Evolutionary conservation across 2,888 invertebrate genomes (phyloP).

Genomic region (Keiferia lycopersicella): DNA sequence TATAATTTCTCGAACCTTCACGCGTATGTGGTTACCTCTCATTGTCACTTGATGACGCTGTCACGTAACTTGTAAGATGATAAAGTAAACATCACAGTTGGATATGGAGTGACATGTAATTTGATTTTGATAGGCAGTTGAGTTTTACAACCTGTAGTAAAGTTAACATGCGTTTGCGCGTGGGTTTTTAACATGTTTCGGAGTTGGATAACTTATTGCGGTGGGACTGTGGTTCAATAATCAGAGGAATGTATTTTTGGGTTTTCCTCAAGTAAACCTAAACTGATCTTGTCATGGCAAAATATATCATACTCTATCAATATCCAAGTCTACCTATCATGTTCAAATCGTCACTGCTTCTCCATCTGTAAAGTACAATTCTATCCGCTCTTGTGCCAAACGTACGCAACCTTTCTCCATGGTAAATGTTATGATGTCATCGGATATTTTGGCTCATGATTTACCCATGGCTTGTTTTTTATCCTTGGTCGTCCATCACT

Average conservation of each 20-base stretch:
- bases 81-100: slow-evolving; percentile 32
- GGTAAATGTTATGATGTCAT: too few species aligned
- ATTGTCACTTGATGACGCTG: slow-evolving; percentile 39
- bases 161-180: slow-evolving; percentile 4
- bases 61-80: slow-evolving; percentile 40
- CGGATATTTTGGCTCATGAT: not conserved
- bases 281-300: too few species aligned
- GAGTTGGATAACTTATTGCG: not conserved
- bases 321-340: too few species aligned
- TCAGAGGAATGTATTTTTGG: too few species aligned
- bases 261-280: too few species aligned
- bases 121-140: slow-evolving; percentile 16
- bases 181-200: slow-evolving; percentile 9
- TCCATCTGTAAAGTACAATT: too few species aligned
- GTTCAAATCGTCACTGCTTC: too few species aligned
- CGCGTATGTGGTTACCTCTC: slow-evolving; percentile 41
- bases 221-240: slow-evolving; percentile 1
- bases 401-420: too few species aligned
- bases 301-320: too few species aligned
- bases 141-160: slow-evolving; percentile 1
- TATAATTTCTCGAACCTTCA: slow-evolving; percentile 38
- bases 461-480: not conserved
- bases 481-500: too few species aligned
- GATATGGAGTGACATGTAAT: slow-evolving; percentile 34
- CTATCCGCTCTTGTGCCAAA: too few species aligned